Evolutionary conservation across 2,888 invertebrate species (phyloP), one percentile per base, ranked within the genome.

Genomic region (Ophioninae sp.): DNA sequence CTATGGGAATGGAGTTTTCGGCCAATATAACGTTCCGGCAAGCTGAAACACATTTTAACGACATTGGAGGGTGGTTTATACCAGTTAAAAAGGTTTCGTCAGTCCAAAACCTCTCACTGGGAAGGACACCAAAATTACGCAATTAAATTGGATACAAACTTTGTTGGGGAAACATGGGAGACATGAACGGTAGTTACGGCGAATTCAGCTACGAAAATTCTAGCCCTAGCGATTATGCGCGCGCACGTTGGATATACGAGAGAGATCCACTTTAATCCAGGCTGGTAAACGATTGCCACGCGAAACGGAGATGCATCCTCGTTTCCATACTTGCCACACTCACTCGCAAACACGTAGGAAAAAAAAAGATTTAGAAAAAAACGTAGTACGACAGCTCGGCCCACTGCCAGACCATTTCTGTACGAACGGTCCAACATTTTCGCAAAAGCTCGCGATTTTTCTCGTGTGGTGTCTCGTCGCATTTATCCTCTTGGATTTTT

Each of bases 241-340:
- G 74, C 80, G 83, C 73, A 78, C n/a, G 76, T 39, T 62, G 62
- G 50, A 80, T 83, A 74, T 68, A 80, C 73, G 30, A 20, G 70
- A 64, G 70, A 64, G 64, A 74, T 81, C 70, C 81, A 64, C 83
- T 81, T 81, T 81, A 83, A 83, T 81, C 83, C 81, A 69, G 69
- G 69, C 78, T 75, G 81, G 80, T 81, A 78, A 81, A 83, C 77
- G 81, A 83, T 83, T 78, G 76, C 81, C 73, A 30, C 50, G 70
- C 37, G 72, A 56, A 77, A 69, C 67, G 37, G 59, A 62, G 44
- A 41, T 79, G 62, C 72, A 72, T 39, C 68, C 21, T 61, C 59
- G 67, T 72, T 80, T 81, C 50, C 17, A 17, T 17, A 10, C 50
- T 64, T 80, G n/a, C 65, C 75, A 56, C 59, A 57, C 44, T 23